Percentiles rank a stretch among this genome's conserved stretches.
phyloP scores from a whole-genome alignment of 2,888 invertebrate species.

The Hedychridium roseum region DNA sequence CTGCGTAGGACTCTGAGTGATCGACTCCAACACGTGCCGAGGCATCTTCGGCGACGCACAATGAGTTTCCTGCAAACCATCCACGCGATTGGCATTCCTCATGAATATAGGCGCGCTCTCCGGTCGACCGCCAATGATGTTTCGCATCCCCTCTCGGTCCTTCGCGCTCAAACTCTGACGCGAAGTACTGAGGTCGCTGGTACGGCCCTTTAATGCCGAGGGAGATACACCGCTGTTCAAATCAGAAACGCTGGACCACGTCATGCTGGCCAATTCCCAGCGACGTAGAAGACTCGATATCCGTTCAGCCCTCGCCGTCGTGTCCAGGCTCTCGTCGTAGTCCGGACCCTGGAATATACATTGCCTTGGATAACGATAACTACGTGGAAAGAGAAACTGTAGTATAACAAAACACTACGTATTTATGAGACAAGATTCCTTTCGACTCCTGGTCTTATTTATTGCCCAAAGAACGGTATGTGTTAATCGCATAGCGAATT shows the following conservation, averaged over 20 bases:
- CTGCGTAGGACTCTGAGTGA: slow-evolving; percentile 59
- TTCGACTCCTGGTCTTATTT: neutral
- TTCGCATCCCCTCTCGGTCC: slow-evolving; percentile 58
- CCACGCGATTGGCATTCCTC: slow-evolving; percentile 54
- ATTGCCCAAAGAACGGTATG: too few species aligned
- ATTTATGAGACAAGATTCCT: slow-evolving; percentile 7
- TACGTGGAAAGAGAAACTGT: too few species aligned
- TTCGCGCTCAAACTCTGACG: slow-evolving; percentile 46
- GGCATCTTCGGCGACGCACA: slow-evolving; percentile 56
- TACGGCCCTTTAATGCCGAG: slow-evolving; percentile 22
- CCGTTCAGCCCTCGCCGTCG: slow-evolving; percentile 73
- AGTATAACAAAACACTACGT: too few species aligned
- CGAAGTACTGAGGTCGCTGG: slow-evolving; percentile 31
- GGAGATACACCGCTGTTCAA: slow-evolving; percentile 35
- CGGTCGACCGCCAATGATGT: slow-evolving; percentile 57
- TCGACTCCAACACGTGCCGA: slow-evolving; percentile 57
- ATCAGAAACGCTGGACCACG: slow-evolving; percentile 53
- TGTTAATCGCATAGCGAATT: too few species aligned
- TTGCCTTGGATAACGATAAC: too few species aligned
- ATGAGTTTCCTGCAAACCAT: slow-evolving; percentile 52
- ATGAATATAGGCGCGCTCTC: slow-evolving; percentile 58
- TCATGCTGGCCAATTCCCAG: slow-evolving; percentile 78
- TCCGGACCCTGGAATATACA: slow-evolving; percentile 76
- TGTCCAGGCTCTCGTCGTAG: slow-evolving; percentile 79
- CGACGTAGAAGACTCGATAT: slow-evolving; percentile 75